A percentile compares a stretch with the other conserved stretches of the same genome.
phyloP scores from a whole-genome alignment of 2,113 vertebrate genomes.

The Cyprinodon variegatus region DNA sequence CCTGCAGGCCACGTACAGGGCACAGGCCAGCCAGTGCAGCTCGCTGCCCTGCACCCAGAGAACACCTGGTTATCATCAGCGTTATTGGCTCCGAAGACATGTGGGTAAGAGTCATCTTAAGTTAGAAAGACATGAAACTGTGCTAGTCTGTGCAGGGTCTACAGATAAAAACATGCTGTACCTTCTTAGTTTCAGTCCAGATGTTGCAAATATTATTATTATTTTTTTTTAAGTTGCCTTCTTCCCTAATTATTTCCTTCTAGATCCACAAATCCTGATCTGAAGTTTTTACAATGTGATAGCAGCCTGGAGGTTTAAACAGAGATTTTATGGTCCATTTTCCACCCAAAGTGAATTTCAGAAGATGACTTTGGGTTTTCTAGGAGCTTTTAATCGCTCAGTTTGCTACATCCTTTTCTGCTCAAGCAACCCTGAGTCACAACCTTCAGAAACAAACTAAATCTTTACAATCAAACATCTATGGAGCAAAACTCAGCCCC shows the following conservation, averaged over 20 bases:
- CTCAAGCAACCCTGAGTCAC: too few species aligned
- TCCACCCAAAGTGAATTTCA: neutral
- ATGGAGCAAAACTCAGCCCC: too few species aligned
- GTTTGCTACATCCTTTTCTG: neutral
- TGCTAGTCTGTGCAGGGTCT: neutral
- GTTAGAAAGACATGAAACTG: neutral
- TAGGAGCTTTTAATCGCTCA: neutral
- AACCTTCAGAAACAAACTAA: too few species aligned
- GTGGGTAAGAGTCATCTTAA: too few species aligned
- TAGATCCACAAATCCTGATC: too few species aligned
- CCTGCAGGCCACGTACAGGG: conserved; percentile 93
- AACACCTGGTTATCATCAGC: neutral
- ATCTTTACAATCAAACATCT: too few species aligned
- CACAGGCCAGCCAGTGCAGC: conserved; percentile 92
- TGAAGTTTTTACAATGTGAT: too few species aligned
- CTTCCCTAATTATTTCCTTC: too few species aligned
- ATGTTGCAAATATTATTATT: neutral
- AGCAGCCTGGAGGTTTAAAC: neutral
- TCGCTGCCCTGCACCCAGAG: conserved; percentile 85
- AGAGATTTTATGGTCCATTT: neutral
- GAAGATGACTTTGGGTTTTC: neutral
- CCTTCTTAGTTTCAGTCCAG: neutral
- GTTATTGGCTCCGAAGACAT: neutral
- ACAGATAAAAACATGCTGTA: neutral
- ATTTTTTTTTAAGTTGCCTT: too few species aligned